A percentile compares a stretch with the other conserved stretches of the same genome.
phyloP scores from a whole-genome alignment of 2,888 invertebrate genomes.

The Mesochorus sp. region DNA sequence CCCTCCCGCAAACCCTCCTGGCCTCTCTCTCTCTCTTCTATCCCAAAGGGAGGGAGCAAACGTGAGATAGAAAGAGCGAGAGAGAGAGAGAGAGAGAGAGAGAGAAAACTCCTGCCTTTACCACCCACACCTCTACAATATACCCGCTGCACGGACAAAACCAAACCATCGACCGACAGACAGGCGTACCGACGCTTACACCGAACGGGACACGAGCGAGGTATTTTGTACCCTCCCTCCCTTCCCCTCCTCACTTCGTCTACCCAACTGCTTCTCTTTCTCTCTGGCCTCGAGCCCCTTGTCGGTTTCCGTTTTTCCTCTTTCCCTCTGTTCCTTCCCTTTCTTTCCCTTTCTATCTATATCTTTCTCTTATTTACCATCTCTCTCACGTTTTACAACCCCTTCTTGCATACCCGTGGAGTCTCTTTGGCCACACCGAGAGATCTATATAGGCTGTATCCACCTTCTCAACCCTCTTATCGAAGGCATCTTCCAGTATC shows the following conservation, averaged over 20 bases:
- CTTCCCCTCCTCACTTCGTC: constrained; percentile 34
- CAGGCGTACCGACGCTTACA: constrained; percentile 71
- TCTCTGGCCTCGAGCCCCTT: neutral
- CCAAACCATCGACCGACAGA: constrained; percentile 79
- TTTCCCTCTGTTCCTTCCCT: too few species aligned
- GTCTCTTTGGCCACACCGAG: constrained; percentile 37
- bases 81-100: constrained; percentile 36
- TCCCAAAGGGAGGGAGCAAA: constrained; percentile 6
- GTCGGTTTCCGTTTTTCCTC: constrained; percentile 28
- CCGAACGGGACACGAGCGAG: constrained; percentile 72
- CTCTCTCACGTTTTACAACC: constrained; percentile 31
- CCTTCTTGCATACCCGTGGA: constrained; percentile 39
- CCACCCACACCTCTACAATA: constrained; percentile 59
- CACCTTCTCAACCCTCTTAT: constrained; percentile 47
- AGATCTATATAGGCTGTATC: constrained; percentile 26
- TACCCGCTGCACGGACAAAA: constrained; percentile 74
- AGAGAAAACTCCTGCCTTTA: constrained; percentile 42
- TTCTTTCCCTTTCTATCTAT: neutral
- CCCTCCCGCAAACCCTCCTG: constrained; percentile 75
- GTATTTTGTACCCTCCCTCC: constrained; percentile 71
- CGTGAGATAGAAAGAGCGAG: too few species aligned
- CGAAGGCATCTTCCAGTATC: constrained; percentile 29
- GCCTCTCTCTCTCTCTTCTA: constrained; percentile 55
- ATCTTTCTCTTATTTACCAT: neutral
- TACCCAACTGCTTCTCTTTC: constrained; percentile 16